Evolutionary conservation across 1,140 invertebrate species (phyloP).

Genomic region (Drosophila leontia): DNA sequence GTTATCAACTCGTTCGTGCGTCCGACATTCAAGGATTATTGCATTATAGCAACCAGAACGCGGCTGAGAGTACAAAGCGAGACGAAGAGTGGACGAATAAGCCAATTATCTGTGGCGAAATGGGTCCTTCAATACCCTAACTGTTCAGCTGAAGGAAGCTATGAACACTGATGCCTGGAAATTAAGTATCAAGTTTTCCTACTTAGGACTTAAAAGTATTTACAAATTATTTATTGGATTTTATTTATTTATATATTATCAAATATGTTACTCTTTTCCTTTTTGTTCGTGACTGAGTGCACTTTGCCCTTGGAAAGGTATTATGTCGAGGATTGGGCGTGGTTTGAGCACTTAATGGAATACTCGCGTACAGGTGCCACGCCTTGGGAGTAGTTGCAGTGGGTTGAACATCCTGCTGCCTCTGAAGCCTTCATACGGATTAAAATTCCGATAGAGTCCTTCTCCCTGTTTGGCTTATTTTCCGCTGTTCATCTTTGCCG

Average conservation of each 20-base stretch:
- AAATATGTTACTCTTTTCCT: neutral
- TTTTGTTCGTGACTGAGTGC: neutral
- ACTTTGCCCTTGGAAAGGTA: conserved; percentile 2
- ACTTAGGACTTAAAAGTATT: neutral
- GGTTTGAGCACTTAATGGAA: conserved; percentile 45
- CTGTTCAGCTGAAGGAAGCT: neutral
- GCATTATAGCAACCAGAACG: conserved; percentile 65
- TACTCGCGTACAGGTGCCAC: conserved; percentile 50
- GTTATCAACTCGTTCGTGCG: conserved; percentile 82
- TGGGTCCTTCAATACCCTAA: conserved; percentile 13
- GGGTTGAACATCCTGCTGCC: conserved; percentile 32
- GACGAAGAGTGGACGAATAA: conserved; percentile 6
- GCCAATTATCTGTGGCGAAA: conserved; percentile 3
- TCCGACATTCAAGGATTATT: conserved; percentile 79
- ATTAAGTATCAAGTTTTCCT: neutral
- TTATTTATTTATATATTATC: neutral
- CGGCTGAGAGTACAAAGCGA: conserved; percentile 15
- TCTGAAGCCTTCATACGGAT: conserved; percentile 20
- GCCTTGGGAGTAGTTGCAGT: conserved; percentile 30
- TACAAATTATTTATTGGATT: neutral
- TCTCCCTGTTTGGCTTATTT: conserved; percentile 7
- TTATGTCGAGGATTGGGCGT: neutral
- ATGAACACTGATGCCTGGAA: neutral
- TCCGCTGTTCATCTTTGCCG: conserved; percentile 24
- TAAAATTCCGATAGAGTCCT: conserved; percentile 40